A percentile compares a stretch with the other conserved stretches of the same genome.
These are phyloP conservation scores for Cephus sareptanus DNA, from an alignment of 2,888 invertebrate species.

Conservation along the genomic window DNA sequence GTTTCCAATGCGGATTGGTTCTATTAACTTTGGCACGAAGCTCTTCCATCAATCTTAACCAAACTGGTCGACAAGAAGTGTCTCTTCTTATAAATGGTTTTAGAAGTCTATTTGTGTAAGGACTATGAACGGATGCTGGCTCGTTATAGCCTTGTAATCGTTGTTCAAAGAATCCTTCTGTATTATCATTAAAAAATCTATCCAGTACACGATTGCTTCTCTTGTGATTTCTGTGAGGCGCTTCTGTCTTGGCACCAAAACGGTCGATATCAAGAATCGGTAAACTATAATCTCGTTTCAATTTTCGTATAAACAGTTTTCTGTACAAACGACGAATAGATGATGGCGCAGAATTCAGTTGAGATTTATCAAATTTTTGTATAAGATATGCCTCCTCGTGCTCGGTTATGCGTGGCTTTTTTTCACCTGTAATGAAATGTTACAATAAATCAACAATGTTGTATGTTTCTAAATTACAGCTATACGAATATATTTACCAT, in stretches of 20 bases:
- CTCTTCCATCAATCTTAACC: constrained; percentile 79
- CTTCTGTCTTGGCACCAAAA: constrained; percentile 35
- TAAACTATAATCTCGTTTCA: constrained; percentile 70
- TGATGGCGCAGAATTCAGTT: constrained; percentile 48
- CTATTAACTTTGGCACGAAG: constrained; percentile 70
- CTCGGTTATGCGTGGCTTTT: constrained; percentile 62
- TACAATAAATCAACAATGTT: constrained; percentile 1
- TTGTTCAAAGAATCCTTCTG: constrained; percentile 51
- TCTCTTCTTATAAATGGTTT: constrained; percentile 89
- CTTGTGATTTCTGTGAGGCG: constrained; percentile 26
- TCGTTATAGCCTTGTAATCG: constrained; percentile 69
- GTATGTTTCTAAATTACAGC: background rate
- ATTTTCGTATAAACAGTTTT: constrained; percentile 71
- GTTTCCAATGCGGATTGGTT: constrained; percentile 58
- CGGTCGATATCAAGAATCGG: constrained; percentile 71
- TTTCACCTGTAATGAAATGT: constrained; percentile 37
- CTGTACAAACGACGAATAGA: constrained; percentile 68
- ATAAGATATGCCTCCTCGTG: constrained; percentile 68
- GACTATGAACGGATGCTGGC: constrained; percentile 73
- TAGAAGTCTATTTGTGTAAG: constrained; percentile 77
- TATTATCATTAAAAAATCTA: constrained; percentile 50
- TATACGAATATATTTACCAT: constrained; percentile 6
- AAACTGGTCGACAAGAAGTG: constrained; percentile 73
- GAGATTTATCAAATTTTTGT: constrained; percentile 50
- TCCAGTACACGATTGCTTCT: constrained; percentile 51